These are phyloP conservation scores for Tiaroga cobitis DNA, from an alignment of 2,797 vertebrate genomes.

Conservation along the genomic window DNA sequence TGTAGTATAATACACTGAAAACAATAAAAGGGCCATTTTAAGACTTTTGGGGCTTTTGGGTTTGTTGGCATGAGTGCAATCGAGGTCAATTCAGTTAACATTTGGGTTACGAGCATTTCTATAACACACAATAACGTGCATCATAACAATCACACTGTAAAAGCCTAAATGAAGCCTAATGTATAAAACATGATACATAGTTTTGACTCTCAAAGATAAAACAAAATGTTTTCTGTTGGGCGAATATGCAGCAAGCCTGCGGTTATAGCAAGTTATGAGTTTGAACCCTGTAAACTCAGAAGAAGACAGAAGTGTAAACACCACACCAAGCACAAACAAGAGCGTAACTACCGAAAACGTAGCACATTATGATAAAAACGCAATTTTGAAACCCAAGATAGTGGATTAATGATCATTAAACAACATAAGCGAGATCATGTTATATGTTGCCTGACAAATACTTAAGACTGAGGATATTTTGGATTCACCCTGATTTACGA, in stretches of 20 bases:
- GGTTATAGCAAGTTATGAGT: background rate
- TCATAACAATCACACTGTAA: constrained; percentile 19
- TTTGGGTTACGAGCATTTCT: constrained; percentile 6
- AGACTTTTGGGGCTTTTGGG: background rate
- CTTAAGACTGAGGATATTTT: constrained; percentile 70
- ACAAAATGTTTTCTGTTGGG: background rate
- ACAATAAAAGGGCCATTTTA: constrained; percentile 10
- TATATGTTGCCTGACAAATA: constrained; percentile 42
- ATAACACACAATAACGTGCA: background rate
- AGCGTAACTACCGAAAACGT: constrained; percentile 54
- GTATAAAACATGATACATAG: background rate
- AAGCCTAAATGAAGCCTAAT: background rate
- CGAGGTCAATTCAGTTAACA: background rate
- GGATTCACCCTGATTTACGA: constrained; percentile 81
- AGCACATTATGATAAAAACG: constrained; percentile 16
- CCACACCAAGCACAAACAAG: constrained; percentile 16
- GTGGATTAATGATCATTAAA: constrained; percentile 43
- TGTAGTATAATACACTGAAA: background rate
- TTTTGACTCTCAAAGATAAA: constrained; percentile 1
- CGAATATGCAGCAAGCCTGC: background rate
- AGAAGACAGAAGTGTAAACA: constrained; percentile 18
- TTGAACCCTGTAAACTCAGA: constrained; percentile 46
- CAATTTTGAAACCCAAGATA: constrained; percentile 35
- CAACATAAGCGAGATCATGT: constrained; percentile 31
- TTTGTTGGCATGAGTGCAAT: constrained; percentile 4